These are phyloP conservation scores for Heliconius hortense DNA, from an alignment of 2,888 invertebrate genomes.

Conservation along the genomic window DNA sequence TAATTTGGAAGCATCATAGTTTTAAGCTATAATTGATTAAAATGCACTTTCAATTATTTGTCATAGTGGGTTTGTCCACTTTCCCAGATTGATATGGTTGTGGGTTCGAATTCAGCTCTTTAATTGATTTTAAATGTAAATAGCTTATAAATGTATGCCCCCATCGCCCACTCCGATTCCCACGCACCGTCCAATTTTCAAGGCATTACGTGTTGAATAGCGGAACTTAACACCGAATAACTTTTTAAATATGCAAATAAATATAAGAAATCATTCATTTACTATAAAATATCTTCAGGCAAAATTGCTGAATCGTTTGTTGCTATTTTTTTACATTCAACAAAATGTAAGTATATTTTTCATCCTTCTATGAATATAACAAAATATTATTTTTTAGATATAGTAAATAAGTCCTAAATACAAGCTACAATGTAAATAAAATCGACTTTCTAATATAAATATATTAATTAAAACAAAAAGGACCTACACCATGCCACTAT, in stretches of 20 bases:
- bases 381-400: not conserved
- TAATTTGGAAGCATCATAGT: conserved; percentile 41
- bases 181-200: too few species aligned
- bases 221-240: not conserved
- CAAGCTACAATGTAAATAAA: not conserved
- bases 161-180: too few species aligned
- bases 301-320: not conserved
- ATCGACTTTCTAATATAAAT: not conserved
- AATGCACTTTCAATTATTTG: conserved; percentile 42
- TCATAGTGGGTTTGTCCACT: not conserved
- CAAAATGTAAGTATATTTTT: too few species aligned
- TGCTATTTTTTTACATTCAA: not conserved
- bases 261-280: not conserved
- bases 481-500: not conserved
- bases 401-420: not conserved
- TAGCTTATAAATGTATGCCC: too few species aligned
- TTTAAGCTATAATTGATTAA: conserved; percentile 42
- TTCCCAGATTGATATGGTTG: not conserved
- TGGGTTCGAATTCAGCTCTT: not conserved
- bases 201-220: too few species aligned
- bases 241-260: not conserved
- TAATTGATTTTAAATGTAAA: too few species aligned
- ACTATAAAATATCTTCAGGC: not conserved
- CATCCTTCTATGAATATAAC: not conserved
- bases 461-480: not conserved